Conservation (phyloP, 2,888 invertebrate genomes). For the Phragmatobia fuliginosa region DNA sequence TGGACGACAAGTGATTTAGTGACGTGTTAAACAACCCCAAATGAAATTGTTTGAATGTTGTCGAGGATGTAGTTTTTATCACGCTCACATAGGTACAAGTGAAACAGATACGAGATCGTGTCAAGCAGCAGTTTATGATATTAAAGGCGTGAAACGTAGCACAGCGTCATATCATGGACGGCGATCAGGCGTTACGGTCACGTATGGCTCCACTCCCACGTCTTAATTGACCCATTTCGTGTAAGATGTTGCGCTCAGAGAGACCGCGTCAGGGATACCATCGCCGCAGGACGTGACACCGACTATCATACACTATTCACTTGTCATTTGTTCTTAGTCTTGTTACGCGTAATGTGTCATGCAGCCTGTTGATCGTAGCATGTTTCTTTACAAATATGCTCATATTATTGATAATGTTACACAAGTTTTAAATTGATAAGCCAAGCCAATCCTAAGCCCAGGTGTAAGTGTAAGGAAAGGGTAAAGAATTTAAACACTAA, state of each 20-base stretch:
- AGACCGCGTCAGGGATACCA: constrained; percentile 80
- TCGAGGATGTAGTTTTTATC: constrained; percentile 28
- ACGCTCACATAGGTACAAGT: constrained; percentile 33
- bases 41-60: constrained; percentile 34
- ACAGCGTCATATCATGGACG: constrained; percentile 67
- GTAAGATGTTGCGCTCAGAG: constrained; percentile 77
- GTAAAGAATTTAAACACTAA: not conserved
- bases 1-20: constrained; percentile 43
- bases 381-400: constrained; percentile 24
- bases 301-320: constrained; percentile 58
- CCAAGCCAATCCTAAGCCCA: too few relatives aligned
- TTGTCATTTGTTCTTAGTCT: constrained; percentile 53
- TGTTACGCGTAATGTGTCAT: constrained; percentile 58
- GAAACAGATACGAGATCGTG: constrained; percentile 58
- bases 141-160: constrained; percentile 81
- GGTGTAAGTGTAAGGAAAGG: too few relatives aligned
- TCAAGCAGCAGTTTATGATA: constrained; percentile 64
- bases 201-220: constrained; percentile 83
- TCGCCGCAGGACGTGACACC: constrained; percentile 80
- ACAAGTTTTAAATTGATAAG: not conserved
- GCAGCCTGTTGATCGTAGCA: constrained; percentile 26
- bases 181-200: constrained; percentile 83
- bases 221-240: constrained; percentile 86
- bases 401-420: not conserved
- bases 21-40: constrained; percentile 32